phyloP scores from a whole-genome alignment of 2,888 invertebrate genomes.

The Cryptus armator region DNA sequence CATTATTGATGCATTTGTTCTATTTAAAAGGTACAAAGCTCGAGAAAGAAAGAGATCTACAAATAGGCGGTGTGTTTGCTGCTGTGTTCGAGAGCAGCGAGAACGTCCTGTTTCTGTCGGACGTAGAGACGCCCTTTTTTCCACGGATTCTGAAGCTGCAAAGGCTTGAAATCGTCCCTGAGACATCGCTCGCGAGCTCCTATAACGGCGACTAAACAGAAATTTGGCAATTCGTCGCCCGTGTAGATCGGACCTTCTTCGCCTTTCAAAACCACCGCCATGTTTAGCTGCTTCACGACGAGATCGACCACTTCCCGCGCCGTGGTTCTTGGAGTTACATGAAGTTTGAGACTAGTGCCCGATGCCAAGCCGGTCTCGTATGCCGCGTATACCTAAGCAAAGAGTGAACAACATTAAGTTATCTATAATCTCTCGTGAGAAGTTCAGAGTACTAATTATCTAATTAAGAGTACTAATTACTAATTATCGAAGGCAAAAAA shows the following conservation, averaged over 20 bases:
- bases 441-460: no score
- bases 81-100: slow-evolving; percentile 95
- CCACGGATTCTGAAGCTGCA: slow-evolving; percentile 98
- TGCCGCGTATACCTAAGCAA: slow-evolving; percentile 95
- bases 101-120: slow-evolving; percentile 94
- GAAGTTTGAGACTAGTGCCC: slow-evolving; percentile 96
- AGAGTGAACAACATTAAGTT: slow-evolving; percentile 54
- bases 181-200: slow-evolving; percentile 97
- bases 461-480: background rate
- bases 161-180: slow-evolving; percentile 96
- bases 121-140: slow-evolving; percentile 97
- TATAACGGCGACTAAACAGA: slow-evolving; percentile 97
- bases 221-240: slow-evolving; percentile 93
- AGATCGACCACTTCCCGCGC: slow-evolving; percentile 98
- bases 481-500: background rate
- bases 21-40: slow-evolving; percentile 12
- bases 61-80: slow-evolving; percentile 91
- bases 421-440: background rate
- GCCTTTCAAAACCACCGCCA: slow-evolving; percentile 95
- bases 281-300: slow-evolving; percentile 97
- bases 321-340: slow-evolving; percentile 96
- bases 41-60: slow-evolving; percentile 72
- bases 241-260: slow-evolving; percentile 95
- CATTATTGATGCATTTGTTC: background rate
- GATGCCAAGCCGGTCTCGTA: slow-evolving; percentile 97